A percentile compares a stretch with the other conserved stretches of the same genome.
phyloP scores from a whole-genome alignment of 2,797 vertebrate genomes.

The Gila robusta region DNA sequence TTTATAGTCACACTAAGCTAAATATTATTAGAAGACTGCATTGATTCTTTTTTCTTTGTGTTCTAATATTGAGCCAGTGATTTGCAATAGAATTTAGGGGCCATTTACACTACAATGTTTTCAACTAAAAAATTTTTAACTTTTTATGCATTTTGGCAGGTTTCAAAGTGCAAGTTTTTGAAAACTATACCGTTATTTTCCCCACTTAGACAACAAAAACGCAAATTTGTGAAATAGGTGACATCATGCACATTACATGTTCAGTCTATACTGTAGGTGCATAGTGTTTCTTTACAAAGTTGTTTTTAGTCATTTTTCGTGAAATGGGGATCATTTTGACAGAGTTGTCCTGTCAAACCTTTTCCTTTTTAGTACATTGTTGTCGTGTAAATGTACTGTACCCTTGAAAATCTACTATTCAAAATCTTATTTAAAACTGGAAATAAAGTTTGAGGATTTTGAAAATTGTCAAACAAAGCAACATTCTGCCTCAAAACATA shows the following conservation, averaged over 20 bases:
- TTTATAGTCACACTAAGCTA: constrained; percentile 35
- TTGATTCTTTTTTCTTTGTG: constrained; percentile 22
- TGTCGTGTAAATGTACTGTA: not conserved
- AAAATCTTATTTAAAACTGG: not conserved
- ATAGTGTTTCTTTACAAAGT: not conserved
- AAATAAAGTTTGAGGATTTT: not conserved
- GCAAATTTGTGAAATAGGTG: not conserved
- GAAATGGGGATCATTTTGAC: not conserved
- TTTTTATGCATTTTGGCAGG: not conserved
- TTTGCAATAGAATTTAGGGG: not conserved
- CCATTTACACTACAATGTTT: not conserved
- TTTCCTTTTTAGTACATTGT: not conserved
- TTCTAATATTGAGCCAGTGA: not conserved
- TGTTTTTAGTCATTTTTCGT: not conserved
- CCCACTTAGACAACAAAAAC: too few species aligned
- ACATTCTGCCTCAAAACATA: not conserved
- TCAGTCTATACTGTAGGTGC: not conserved
- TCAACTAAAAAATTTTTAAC: not conserved
- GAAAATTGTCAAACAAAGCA: not conserved
- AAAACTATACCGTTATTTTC: too few species aligned
- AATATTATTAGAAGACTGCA: constrained; percentile 6
- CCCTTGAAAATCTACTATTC: not conserved
- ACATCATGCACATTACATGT: not conserved
- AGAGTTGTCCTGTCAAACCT: not conserved
- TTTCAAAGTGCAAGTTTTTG: not conserved